Conservation (phyloP, 1,140 invertebrate species). For the Stratiolaelaps scimitus region DNA sequence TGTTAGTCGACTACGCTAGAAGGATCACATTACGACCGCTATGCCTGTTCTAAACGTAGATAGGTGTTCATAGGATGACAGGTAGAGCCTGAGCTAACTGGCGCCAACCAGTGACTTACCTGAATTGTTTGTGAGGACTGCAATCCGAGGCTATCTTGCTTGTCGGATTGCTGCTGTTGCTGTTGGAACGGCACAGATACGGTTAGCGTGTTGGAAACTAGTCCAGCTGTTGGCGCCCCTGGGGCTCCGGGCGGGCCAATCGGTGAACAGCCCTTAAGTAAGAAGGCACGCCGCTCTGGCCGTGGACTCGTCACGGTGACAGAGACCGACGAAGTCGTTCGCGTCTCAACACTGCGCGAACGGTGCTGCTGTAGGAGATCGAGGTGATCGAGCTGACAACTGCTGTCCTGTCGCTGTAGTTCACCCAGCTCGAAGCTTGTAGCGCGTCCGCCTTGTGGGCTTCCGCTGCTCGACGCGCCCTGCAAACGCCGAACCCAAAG, state of each 20-base stretch:
- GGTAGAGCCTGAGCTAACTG: constrained; percentile 34
- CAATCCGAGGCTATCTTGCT: no score
- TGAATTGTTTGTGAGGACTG: no score
- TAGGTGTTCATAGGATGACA: no score
- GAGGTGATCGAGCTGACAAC: constrained; percentile 32
- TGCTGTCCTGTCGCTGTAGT: constrained; percentile 33
- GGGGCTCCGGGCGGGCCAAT: constrained; percentile 17
- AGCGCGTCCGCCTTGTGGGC: constrained; percentile 30
- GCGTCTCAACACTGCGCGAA: constrained; percentile 35
- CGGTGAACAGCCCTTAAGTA: constrained; percentile 34
- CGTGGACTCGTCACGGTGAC: constrained; percentile 36
- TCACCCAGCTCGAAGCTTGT: constrained; percentile 36
- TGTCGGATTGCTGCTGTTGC: constrained; percentile 35
- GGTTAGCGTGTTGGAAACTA: constrained; percentile 58
- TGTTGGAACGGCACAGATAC: constrained; percentile 50
- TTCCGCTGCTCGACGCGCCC: neutral
- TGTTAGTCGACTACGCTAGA: no score
- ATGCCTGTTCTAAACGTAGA: no score
- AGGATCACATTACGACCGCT: no score
- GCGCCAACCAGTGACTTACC: no score
- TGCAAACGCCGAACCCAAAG: no score
- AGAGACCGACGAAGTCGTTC: constrained; percentile 29
- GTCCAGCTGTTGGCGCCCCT: no score
- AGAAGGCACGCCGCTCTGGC: constrained; percentile 37
- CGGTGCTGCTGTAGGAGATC: constrained; percentile 32